Evolutionary conservation across 2,797 vertebrate genomes (phyloP), one percentile per base, ranked within the genome.

Genomic region (Botia almorhae): DNA sequence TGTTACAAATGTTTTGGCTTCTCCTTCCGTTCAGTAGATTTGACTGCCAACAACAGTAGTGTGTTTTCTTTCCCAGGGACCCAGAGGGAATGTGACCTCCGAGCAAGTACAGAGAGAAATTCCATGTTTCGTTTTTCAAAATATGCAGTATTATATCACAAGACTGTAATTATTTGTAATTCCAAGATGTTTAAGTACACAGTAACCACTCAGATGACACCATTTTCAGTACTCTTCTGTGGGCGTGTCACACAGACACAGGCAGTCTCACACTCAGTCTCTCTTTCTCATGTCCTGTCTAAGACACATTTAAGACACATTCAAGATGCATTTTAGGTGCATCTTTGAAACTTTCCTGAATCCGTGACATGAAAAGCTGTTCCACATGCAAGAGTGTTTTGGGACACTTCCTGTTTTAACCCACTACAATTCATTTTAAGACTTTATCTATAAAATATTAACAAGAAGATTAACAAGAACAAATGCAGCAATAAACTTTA

Each of bases 1-100:
- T 78, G 85, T 89, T 90, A 90, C 89, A 90, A 93, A 93, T 92
- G 90, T 89, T 92, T 91, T 92, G 92, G 92, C 91, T 92, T 91
- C 91, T 91, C 88, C 89, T 64, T 89, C 87, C 90, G 87, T 90
- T 90, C 88, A 21, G 70, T 89, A 77, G 74, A 58, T 84, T 26
- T 4, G 82, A 85, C 82, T 89, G 90, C 90, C 92, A 92, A 88
- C 82, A 87, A 86, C 87, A 72, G 90, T 82, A 69, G 89, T 78
- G 85, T 89, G 91, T 91, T 91, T 90, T 85, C 82, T 85, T 91
- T 93, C 91, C 85, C 90, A 88, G 86, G 89, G 89, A 83, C 85
- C 90, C 88, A 86, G 82, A 63, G 73, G 88, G 90, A 92, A 64
- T 74, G 72, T 39, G 88, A 89, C 85, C 85, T 76, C 82, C 21